Evolutionary conservation across 1,140 invertebrate species (phyloP).

Genomic region (Macrostomum lignano): DNA sequence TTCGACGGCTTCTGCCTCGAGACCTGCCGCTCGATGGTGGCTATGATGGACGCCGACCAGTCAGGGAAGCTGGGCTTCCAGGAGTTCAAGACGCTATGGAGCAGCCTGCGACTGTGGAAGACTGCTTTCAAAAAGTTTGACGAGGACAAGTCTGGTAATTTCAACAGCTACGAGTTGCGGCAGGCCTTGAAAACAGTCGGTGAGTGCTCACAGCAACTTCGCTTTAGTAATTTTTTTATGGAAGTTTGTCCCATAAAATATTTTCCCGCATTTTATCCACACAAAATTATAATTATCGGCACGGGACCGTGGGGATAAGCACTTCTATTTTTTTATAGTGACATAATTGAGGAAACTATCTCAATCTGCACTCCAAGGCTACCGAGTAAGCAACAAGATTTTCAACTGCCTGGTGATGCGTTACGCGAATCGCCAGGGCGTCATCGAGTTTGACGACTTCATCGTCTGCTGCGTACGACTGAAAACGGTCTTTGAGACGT

Average conservation of each 20-base stretch:
- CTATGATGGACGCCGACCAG: conserved; percentile 65
- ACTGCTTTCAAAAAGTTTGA: conserved; percentile 60
- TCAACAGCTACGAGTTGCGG: conserved; percentile 54
- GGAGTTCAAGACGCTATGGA: conserved; percentile 62
- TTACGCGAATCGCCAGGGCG: conserved; percentile 3
- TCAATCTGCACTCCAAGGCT: not conserved
- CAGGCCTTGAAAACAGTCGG: conserved; percentile 39
- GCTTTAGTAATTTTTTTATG: conserved; percentile 3
- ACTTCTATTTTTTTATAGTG: not conserved
- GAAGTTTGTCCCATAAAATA: not conserved
- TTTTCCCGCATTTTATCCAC: not conserved
- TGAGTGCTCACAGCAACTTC: conserved; percentile 7
- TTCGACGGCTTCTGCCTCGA: conserved; percentile 63
- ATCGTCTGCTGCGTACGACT: conserved; percentile 3
- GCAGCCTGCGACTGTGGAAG: conserved; percentile 62
- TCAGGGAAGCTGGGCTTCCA: conserved; percentile 74
- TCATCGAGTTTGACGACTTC: conserved; percentile 5
- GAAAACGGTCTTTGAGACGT: conserved; percentile 4
- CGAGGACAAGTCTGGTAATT: conserved; percentile 43
- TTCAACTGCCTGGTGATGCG: not conserved
- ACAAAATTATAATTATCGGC: not conserved
- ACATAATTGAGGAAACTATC: not conserved
- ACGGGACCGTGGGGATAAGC: not conserved
- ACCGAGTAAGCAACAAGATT: conserved; percentile 3
- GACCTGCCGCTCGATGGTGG: conserved; percentile 74